Evolutionary conservation across 92 coral and sea anemone species (phyloP), one percentile per base, ranked within the genome.

Genomic region (Umimayanthus chanpuru): DNA sequence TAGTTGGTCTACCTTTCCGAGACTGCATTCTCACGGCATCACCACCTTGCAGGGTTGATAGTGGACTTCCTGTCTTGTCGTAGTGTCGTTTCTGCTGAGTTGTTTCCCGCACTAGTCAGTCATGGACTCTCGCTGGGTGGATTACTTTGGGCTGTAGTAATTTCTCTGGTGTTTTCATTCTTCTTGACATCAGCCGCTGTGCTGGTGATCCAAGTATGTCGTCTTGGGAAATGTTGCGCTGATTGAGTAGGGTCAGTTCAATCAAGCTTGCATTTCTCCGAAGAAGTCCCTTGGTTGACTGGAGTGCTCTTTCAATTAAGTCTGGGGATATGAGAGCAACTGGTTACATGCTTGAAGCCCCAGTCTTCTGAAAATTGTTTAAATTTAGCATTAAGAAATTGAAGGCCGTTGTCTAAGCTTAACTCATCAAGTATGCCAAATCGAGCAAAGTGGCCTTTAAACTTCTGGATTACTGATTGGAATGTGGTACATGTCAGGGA

Each of bases 21-120:
- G 91, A 73, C 56, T 88, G 93, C 86, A 91, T 85, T 83, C 91
- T 89, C 36, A 77, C 86, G 23, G 85, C 89, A 80, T 91, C 89
- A 71, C 90, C 88, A 26, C 80, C 55, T 16, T 41, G 61, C 15
- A 85, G 40, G 23, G 82, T 28, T 75, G 89, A 77, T 64, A 91
- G 49, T 11, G 21, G 74, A 23, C 80, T 84, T 7, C 86, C 80
- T n/a, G 26, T 61, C 70, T 75, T 70, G 68, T 90, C 81, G 58
- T 81, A 65, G 53, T 75, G 77, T 21, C 79, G 70, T 85, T 81
- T 87, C 50, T 91, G 93, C 74, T 87, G 88, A 56, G 44, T 71
- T 12, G 76, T 77, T 72, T 81, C 76, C 56, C 36, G 20, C 58
- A 28, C 53, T 53, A 68, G 71, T 8, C 39, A 82, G 16, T 77